Evolutionary conservation across 2,888 invertebrate species (phyloP).

Genomic region (Adelphocoris suturalis): DNA sequence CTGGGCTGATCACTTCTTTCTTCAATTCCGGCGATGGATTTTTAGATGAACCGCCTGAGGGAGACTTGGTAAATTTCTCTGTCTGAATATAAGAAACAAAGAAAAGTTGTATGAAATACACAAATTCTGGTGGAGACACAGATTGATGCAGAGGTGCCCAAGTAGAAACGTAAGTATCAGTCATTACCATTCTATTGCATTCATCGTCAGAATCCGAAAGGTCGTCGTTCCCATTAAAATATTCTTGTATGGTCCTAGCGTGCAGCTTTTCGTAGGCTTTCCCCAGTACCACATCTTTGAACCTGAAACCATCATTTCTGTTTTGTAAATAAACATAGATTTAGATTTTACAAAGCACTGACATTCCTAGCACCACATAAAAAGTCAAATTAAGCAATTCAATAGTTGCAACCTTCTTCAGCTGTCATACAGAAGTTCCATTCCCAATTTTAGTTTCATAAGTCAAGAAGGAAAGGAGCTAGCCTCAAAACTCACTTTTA

Average conservation of each 20-base stretch:
- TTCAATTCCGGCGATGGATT: slow-evolving; percentile 28
- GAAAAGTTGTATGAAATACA: not conserved
- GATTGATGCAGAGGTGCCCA: too few species aligned
- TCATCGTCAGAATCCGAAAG: slow-evolving; percentile 52
- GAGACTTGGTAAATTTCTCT: not conserved
- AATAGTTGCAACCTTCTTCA: too few species aligned
- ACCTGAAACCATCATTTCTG: slow-evolving; percentile 33
- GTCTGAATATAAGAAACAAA: not conserved
- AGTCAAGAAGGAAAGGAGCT: too few species aligned
- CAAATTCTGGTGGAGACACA: too few species aligned
- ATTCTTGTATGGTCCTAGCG: slow-evolving; percentile 25
- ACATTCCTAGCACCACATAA: too few species aligned
- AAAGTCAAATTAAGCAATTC: too few species aligned
- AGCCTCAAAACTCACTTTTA: too few species aligned
- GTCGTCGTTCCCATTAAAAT: not conserved
- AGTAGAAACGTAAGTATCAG: too few species aligned
- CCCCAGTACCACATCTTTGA: slow-evolving; percentile 56
- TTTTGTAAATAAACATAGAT: too few species aligned
- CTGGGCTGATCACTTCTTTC: not conserved
- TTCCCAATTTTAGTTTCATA: too few species aligned
- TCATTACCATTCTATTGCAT: slow-evolving; percentile 28
- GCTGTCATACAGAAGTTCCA: too few species aligned
- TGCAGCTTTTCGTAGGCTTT: slow-evolving; percentile 51
- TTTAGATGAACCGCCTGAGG: slow-evolving; percentile 33
- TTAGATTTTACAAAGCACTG: too few species aligned